Evolutionary conservation across 2,888 invertebrate species (phyloP).

Genomic region (Operophtera brumata): DNA sequence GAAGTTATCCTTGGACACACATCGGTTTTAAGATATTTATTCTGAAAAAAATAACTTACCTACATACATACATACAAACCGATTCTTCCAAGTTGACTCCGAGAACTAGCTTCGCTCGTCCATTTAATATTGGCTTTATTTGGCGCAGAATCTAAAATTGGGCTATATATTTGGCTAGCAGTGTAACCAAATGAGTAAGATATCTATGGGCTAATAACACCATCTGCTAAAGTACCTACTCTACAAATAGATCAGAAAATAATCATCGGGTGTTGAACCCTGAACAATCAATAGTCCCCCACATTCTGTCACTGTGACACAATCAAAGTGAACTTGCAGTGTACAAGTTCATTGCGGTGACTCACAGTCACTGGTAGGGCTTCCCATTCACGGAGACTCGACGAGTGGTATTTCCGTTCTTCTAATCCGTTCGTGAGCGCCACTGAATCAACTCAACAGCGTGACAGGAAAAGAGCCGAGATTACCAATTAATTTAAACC

Average conservation of each 20-base stretch:
- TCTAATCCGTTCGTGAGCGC: too few species aligned
- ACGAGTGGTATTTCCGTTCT: background rate
- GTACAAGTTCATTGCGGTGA: slow-evolving; percentile 16
- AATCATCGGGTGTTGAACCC: slow-evolving; percentile 4
- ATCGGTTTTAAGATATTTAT: too few species aligned
- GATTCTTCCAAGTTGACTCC: too few species aligned
- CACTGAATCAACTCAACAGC: too few species aligned
- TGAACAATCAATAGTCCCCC: slow-evolving; percentile 17
- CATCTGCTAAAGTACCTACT: background rate
- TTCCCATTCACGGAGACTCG: slow-evolving; percentile 6
- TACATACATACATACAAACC: too few species aligned
- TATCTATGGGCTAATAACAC: background rate
- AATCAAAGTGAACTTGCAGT: slow-evolving; percentile 17
- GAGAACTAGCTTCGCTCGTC: too few species aligned
- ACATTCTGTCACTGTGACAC: slow-evolving; percentile 4
- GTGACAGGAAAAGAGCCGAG: too few species aligned
- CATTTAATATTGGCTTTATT: too few species aligned
- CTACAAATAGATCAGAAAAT: background rate
- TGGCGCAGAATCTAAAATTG: too few species aligned
- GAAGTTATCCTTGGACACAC: too few species aligned
- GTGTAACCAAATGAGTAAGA: background rate
- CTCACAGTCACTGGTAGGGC: slow-evolving; percentile 3
- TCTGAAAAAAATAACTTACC: too few species aligned
- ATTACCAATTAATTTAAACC: too few species aligned
- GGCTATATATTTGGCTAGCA: background rate